Evolutionary conservation across 2,113 vertebrate species (phyloP).

Genomic region (Brachyistius frenatus): DNA sequence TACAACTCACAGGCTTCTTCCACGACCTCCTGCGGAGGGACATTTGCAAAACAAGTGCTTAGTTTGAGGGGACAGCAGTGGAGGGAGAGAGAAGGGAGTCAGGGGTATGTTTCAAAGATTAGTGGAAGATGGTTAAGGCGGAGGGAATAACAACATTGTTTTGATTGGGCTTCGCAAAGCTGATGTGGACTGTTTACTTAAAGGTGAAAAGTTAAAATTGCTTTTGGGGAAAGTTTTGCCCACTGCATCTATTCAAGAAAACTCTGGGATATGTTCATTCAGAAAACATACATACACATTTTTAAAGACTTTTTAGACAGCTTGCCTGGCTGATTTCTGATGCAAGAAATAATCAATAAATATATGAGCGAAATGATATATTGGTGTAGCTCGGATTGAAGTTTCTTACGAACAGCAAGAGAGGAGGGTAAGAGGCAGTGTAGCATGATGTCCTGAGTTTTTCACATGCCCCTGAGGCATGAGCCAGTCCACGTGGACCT

Average conservation of each 20-base stretch:
- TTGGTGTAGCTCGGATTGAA: neutral
- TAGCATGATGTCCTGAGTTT: slow-evolving; percentile 2
- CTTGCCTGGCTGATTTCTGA: neutral
- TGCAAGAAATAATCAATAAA: slow-evolving; percentile 4
- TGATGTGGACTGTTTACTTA: too few species aligned
- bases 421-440: slow-evolving; percentile 8
- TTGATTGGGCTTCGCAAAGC: slow-evolving; percentile 4
- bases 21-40: slow-evolving; percentile 55
- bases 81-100: slow-evolving; percentile 6
- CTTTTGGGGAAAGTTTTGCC: too few species aligned
- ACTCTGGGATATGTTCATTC: too few species aligned
- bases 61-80: slow-evolving; percentile 30
- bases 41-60: slow-evolving; percentile 81
- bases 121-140: slow-evolving; percentile 17
- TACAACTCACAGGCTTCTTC: slow-evolving; percentile 43
- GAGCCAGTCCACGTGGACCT: slow-evolving; percentile 18
- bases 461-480: slow-evolving; percentile 43
- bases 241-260: too few species aligned
- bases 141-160: slow-evolving; percentile 4
- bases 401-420: neutral
- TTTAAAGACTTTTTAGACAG: neutral
- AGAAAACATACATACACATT: neutral
- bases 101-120: slow-evolving; percentile 41
- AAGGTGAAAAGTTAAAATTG: too few species aligned
- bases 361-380: neutral